Percentiles rank a stretch among this genome's conserved stretches.
phyloP scores from a whole-genome alignment of 1,140 invertebrate species.

The Eriocheir sinensis region DNA sequence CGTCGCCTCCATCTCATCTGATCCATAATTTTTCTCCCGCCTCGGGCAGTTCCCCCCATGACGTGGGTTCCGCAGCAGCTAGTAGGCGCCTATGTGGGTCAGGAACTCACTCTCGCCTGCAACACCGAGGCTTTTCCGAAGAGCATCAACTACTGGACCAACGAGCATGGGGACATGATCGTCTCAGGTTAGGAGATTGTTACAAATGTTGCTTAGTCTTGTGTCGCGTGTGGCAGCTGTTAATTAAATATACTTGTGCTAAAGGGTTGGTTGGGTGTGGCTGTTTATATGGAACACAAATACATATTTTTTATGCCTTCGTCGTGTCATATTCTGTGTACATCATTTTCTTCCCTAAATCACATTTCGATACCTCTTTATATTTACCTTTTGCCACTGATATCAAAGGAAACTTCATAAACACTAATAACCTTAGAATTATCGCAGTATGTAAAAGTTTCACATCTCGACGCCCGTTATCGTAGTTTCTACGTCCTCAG shows the following conservation, averaged over 20 bases:
- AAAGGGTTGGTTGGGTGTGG: not conserved
- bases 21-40: not conserved
- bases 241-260: not conserved
- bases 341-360: too few relatives aligned
- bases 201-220: not conserved
- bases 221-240: too few relatives aligned
- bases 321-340: too few relatives aligned
- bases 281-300: too few relatives aligned
- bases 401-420: not conserved
- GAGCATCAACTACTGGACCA: constrained; percentile 82
- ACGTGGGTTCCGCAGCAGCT: constrained; percentile 82
- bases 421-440: not conserved
- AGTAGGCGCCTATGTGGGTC: constrained; percentile 81
- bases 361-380: not conserved
- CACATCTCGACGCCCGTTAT: not conserved
- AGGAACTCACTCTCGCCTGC: constrained; percentile 82
- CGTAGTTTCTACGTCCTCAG: not conserved
- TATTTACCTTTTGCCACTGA: not conserved
- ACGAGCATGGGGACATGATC: constrained; percentile 81
- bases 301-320: too few relatives aligned
- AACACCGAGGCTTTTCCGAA: constrained; percentile 82
- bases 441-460: not conserved
- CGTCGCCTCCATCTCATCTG: not conserved
- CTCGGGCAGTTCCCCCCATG: constrained; percentile 78
- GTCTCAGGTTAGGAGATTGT: constrained; percentile 76